These are phyloP conservation scores for Microcebus lehilahytsara DNA, from an alignment of 2,113 vertebrate species.

Conservation along the genomic window DNA sequence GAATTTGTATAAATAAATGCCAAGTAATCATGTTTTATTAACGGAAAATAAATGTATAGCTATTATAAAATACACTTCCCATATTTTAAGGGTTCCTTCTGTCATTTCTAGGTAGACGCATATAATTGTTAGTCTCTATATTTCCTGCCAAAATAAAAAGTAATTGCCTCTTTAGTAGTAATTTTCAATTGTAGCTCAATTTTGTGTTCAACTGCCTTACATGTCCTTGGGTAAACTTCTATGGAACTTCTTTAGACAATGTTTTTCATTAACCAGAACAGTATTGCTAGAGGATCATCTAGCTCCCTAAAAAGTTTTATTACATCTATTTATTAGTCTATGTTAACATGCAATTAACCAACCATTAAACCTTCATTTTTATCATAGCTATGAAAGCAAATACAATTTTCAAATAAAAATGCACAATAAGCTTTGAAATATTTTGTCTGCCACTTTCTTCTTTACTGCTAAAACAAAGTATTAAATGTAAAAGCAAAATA, in stretches of 20 bases:
- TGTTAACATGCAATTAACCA: background rate
- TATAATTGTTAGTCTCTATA: background rate
- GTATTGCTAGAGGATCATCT: background rate
- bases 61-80: background rate
- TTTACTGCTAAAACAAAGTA: background rate
- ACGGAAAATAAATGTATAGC: slow-evolving; percentile 1
- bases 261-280: background rate
- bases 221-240: slow-evolving; percentile 3
- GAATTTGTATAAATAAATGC: background rate
- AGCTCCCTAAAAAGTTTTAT: slow-evolving; percentile 14
- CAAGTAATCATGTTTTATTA: slow-evolving; percentile 41
- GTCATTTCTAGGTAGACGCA: background rate
- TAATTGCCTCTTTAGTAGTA: slow-evolving; percentile 18
- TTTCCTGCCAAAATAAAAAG: slow-evolving; percentile 4
- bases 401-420: background rate
- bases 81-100: background rate
- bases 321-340: background rate
- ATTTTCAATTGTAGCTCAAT: background rate
- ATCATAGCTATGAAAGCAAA: slow-evolving; percentile 26
- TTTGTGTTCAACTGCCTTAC: background rate
- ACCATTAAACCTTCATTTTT: background rate
- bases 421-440: background rate
- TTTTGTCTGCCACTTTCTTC: background rate
- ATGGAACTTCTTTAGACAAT: background rate
- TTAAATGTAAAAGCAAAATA: background rate